A percentile compares a stretch with the other conserved stretches of the same genome.
Evolutionary conservation across 2,888 invertebrate species (phyloP).

Genomic region (Hymenopus coronatus): DNA sequence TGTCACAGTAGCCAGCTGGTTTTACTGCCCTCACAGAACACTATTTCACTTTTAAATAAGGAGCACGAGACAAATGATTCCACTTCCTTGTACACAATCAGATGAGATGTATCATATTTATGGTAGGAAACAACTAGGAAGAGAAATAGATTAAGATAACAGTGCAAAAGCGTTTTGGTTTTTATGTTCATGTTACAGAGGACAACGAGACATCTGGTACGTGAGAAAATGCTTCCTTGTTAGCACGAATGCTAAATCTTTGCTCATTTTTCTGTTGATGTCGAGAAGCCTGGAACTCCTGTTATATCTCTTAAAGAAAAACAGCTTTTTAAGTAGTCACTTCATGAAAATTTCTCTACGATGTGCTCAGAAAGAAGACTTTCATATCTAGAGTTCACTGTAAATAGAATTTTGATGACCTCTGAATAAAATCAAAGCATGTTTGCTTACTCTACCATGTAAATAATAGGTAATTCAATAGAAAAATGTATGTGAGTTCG

Average conservation of each 20-base stretch:
- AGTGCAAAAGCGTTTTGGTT: background rate
- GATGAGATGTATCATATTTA: conserved; percentile 8
- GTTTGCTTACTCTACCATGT: no score
- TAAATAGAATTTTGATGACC: no score
- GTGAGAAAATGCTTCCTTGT: background rate
- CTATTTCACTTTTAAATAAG: conserved; percentile 7
- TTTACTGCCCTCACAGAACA: background rate
- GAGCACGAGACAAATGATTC: background rate
- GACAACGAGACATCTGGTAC: background rate
- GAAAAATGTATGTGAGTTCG: no score
- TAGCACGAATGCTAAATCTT: background rate
- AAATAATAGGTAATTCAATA: no score
- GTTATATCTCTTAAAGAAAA: no score
- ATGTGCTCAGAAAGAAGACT: no score
- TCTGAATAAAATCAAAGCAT: no score
- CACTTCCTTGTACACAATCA: conserved; percentile 11
- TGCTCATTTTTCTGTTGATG: no score
- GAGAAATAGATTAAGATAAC: background rate
- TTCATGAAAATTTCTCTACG: no score
- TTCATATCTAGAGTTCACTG: no score
- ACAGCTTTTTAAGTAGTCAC: no score
- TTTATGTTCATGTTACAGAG: background rate
- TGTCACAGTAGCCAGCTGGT: background rate
- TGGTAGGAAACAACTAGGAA: background rate
- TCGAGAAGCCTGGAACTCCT: no score